Base-by-base conservation (phyloP, 1,140 invertebrate genomes). In the Apolygus lucorum region DNA sequence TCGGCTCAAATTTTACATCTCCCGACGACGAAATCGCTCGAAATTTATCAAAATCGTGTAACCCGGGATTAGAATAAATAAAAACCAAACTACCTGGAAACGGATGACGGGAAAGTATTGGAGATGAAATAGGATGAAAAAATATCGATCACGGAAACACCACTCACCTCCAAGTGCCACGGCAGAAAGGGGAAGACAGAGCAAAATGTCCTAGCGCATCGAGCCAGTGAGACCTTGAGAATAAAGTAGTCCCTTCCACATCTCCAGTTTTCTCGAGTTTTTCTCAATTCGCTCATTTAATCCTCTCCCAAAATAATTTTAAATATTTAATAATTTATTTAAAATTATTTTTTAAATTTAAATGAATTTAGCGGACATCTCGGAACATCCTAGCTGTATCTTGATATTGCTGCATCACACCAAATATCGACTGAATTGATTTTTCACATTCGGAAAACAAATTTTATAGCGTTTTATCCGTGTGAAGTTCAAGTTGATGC, bases 121-220 rank as follows among this genome's bases (percentile, higher is more conserved):
- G 49, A 52, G 70, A 54, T 68, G 52, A 67, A 62, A 68, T 21
- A 29, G 64, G 70, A 76, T 76, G 73, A 72, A 75, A 77, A 71
- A 74, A 77, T 80, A 79, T 78, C 75, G 74, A 34, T 67, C 70
- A 26, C 29, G 49, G 71, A 64, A 54, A 77, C 73, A 78, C 77
- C 78, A 82, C 82, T 83, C 81, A 83, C 82, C 82, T 83, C 78
- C 75, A 80, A 79, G 78, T 80, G 79, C 82, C 78, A 82, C 80
- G 78, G 79, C 79, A 82, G 82, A 83, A 83, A 83, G 82, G 82
- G 80, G 79, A 77, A 78, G 79, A 76, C 68, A 75, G 70, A 77
- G 70, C 71, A n/a, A 63, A 76, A 74, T 74, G 76, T 77, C 78
- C 79, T 79, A 82, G 80, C 81, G 81, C 79, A 78, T 66, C 26